Percentiles rank a stretch among this genome's conserved stretches.
phyloP scores from a whole-genome alignment of 2,113 vertebrate genomes.

The Megaleporinus macrocephalus region DNA sequence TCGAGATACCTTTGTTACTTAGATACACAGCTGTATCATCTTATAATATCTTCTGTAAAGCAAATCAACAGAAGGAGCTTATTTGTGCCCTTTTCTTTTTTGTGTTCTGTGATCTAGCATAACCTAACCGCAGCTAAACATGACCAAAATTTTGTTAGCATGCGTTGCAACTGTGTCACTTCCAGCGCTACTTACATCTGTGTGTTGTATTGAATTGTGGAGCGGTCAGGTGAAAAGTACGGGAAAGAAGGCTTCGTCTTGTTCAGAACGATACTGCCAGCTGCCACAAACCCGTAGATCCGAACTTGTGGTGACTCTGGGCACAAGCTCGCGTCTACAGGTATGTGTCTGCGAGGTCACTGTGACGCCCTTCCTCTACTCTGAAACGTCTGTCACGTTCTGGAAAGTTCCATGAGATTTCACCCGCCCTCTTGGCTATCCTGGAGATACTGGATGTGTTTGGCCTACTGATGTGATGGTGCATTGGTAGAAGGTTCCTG shows the following conservation, averaged over 20 bases:
- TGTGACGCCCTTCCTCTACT: constrained; percentile 30
- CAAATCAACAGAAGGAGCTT: not conserved
- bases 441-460: not conserved
- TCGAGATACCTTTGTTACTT: not conserved
- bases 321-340: constrained; percentile 99
- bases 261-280: constrained; percentile 75
- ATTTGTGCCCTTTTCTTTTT: not conserved
- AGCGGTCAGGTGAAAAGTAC: not conserved
- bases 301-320: constrained; percentile 95
- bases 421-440: not conserved
- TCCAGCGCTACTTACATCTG: not conserved
- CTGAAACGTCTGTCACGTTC: not conserved
- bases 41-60: not conserved
- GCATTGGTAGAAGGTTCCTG: not conserved
- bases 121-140: constrained; percentile 8
- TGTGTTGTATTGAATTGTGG: not conserved
- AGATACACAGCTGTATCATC: not conserved
- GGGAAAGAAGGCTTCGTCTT: constrained; percentile 26
- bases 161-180: not conserved
- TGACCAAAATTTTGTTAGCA: constrained; percentile 8
- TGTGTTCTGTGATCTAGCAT: not conserved
- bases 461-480: not conserved
- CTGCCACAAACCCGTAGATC: constrained; percentile 99
- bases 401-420: constrained; percentile 15
- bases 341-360: constrained; percentile 91